Evolutionary conservation across 1,140 invertebrate genomes (phyloP), one percentile per base, ranked within the genome.

Genomic region (Lasioglossum albipes): DNA sequence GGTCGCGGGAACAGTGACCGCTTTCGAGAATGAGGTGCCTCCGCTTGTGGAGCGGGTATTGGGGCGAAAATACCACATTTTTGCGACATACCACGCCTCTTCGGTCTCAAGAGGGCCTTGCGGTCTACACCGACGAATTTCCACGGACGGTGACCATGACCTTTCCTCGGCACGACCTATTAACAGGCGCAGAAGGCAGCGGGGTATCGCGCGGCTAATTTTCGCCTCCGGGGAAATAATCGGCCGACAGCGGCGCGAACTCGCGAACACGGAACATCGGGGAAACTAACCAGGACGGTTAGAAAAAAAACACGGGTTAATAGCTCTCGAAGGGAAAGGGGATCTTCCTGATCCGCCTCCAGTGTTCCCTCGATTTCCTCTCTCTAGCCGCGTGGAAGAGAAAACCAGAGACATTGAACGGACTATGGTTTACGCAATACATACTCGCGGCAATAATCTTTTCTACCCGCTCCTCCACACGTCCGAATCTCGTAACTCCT

Each of bases 131-230:
- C 45, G 76, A 79, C 82, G 64, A 86, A 83, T 86, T 85, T 86
- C 84, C 71, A 71, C 74, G 66, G 71, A 49, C 62, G 49, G 73
- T 52, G 79, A 70, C 81, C 84, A 81, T 86, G 84, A 86, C 83
- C 84, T 85, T 86, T 76, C 52, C 80, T 68, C 57, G 52, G 52
- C 13, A 57, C 64, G 80, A 75, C 79, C 80, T 83, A 79, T 85
- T 81, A 84, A 71, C 73, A 62, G n/a, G 54, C 36, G n/a, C 45
- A 65, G 52, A 69, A 62, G 49, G 7, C 54, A 27, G 13, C 18
- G 68, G 82, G 54, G 65, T 82, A 82, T 86, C 79, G 61, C 75
- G 64, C 57, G 62, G 52, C 36, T 61, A 81, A 68, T 84, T 84
- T 70, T 31, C 61, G 49, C 59, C 75, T 67, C 75, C 45, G 13